Percentiles rank a stretch among this genome's conserved stretches.
phyloP scores from a whole-genome alignment of 2,113 vertebrate species.

The Mohoua ochrocephala region DNA sequence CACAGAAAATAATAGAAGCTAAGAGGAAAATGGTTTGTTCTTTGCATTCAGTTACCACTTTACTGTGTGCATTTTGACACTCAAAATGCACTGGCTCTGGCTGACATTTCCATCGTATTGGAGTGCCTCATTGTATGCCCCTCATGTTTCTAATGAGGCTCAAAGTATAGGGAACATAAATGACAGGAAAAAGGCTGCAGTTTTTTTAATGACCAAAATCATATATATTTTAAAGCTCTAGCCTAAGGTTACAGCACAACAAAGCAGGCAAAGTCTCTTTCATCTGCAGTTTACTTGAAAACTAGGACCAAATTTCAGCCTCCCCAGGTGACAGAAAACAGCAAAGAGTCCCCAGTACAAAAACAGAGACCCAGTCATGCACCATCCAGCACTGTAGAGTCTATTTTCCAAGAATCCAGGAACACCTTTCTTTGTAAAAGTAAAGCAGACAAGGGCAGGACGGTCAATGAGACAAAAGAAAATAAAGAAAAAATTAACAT shows the following conservation, averaged over 20 bases:
- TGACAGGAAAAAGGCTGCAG: neutral
- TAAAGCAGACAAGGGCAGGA: neutral
- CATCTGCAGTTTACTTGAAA: conserved; percentile 18
- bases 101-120: neutral
- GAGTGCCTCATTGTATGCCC: neutral
- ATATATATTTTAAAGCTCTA: conserved; percentile 12
- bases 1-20: neutral
- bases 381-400: neutral
- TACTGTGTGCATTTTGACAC: neutral
- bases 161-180: neutral
- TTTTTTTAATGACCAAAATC: neutral
- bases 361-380: neutral
- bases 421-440: neutral
- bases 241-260: neutral
- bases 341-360: neutral
- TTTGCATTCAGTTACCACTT: neutral
- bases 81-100: neutral
- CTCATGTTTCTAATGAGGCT: neutral
- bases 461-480: neutral
- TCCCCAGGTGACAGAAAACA: neutral
- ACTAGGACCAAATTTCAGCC: neutral
- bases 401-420: neutral
- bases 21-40: neutral
- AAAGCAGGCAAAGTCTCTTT: neutral
- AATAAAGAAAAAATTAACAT: neutral